Evolutionary conservation across 2,888 invertebrate species (phyloP).

Genomic region (Ectropis crepuscularia): DNA sequence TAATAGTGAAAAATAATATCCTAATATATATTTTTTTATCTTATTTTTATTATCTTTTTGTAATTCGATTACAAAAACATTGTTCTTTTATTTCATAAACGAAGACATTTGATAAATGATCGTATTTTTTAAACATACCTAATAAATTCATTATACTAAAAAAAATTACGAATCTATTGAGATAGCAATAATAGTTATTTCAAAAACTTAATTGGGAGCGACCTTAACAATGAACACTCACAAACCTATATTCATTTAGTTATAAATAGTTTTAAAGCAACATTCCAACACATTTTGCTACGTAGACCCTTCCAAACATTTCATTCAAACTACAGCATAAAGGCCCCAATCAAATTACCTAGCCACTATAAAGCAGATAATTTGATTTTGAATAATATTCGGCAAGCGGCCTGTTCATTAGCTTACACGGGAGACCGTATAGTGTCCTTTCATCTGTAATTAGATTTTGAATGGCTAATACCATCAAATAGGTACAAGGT

Average conservation of each 20-base stretch:
- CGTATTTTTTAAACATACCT: too few relatives aligned
- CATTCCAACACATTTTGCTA: neutral
- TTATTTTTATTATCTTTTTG: too few relatives aligned
- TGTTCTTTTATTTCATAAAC: too few relatives aligned
- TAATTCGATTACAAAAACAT: too few relatives aligned
- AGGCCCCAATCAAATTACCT: conserved; percentile 10
- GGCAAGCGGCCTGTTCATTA: conserved; percentile 6
- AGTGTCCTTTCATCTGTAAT: conserved; percentile 20
- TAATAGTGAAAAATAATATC: too few relatives aligned
- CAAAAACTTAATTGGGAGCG: too few relatives aligned
- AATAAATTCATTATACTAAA: too few relatives aligned
- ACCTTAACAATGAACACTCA: neutral
- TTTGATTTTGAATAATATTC: conserved; percentile 16
- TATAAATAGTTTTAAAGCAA: neutral
- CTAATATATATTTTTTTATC: too few relatives aligned
- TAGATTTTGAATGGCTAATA: conserved; percentile 18
- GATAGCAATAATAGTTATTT: too few relatives aligned
- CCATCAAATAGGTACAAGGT: conserved; percentile 11
- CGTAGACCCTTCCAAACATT: neutral
- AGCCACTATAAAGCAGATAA: conserved; percentile 7
- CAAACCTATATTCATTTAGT: neutral
- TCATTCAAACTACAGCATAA: neutral
- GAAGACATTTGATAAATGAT: too few relatives aligned
- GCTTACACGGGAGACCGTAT: conserved; percentile 10
- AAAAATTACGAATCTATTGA: too few relatives aligned